Base-by-base conservation (phyloP, 2,888 invertebrate genomes). In the Tuberolachnus salignus region DNA sequence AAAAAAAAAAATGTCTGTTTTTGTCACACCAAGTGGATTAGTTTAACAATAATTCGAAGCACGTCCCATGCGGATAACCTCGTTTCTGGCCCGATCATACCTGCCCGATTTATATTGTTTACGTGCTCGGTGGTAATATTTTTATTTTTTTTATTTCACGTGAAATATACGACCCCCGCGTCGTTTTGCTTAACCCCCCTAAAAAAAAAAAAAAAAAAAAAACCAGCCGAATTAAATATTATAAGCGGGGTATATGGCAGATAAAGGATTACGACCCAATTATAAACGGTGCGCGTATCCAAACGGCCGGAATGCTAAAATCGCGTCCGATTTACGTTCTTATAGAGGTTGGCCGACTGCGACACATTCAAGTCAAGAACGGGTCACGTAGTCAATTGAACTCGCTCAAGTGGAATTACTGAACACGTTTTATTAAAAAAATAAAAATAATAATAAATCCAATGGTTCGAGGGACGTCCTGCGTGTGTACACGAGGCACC, bases 91-190 rank as follows among this genome's bases (percentile, higher is more conserved):
- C 53, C 66, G 57, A 75, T 72, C 34, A 75, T 61, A 74, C 74
- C 74, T 74, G 55, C 46, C 75, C 75, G 66, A 75, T 75, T 75
- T 75, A 75, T 75, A 75, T 75, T 66, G 66, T 75, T 57, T 66
- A 75, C 75, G 75, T 75, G 75, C 66, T 46, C 16, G 13, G 57
- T 46, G 49, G 42, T 13, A 9, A 61, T 59, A 26, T 46, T 71
- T 57, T 57, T 53, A 46, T 71, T 44, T 26, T 10, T 73, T 69
- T 44, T 55, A n/a, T 74, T 66, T 19, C 11, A 57, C 16, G 42
- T 66, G 42, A 55, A 75, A 66, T 46, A 66, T 46, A 46, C 26
- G 57, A 55, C 10, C 46, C 46, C n/a, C 16, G 11, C n/a, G 42
- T 10, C 2, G 0, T 42, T 55, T 66, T 57, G 46, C 55, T 55